Evolutionary conservation across 35 echinoderm and acorn worm genomes (phyloP), one percentile per base, ranked within the genome.

Genomic region (Antedon bifida): DNA sequence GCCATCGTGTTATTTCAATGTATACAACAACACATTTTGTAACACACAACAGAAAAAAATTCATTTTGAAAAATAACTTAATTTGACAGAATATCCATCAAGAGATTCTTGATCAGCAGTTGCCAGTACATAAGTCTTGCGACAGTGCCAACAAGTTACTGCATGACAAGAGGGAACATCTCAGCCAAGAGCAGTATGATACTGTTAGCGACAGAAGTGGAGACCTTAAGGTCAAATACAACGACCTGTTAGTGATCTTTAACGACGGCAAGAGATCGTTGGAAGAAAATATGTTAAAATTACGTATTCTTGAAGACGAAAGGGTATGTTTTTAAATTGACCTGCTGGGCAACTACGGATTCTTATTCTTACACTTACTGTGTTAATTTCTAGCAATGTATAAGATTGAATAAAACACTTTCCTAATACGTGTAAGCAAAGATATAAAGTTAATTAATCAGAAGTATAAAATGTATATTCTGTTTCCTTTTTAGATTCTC

Each of bases 111-210:
- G 46, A 55, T 19, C 83, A 85, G 56, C 81, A 92, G 36, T 64
- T 21, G 3, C 88, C 95, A 26, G 86, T 99, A 3, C 85, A 85
- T 30, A 80, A 99, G 35, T 83, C 87, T 32, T 84, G 87, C 26
- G 81, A 90, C 35, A 88, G 87, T 0, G 90, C 95, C 0, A 83
- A 86, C 35, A 88, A 90, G 78, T 85, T 99, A 51, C 89, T 99
- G 80, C 83, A 86, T 13, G 95, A 99, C 74, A 99, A 92, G 35
- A 86, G 82, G 29, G 92, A 93, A 87, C 92, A 99, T 64, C 83
- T 92, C 23, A 36, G 85, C n/a, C 94, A 90, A 42, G 94, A 97
- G 31, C 94, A 97, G 75, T 82, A 92, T 45, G 87, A 97, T 38
- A 46, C 78, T 44, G 82, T 97, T 0, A 87, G 91, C 73, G 83